A percentile compares a stretch with the other conserved stretches of the same genome.
Evolutionary conservation across 2,113 vertebrate genomes (phyloP).

Genomic region (Phyllostomus hastatus): DNA sequence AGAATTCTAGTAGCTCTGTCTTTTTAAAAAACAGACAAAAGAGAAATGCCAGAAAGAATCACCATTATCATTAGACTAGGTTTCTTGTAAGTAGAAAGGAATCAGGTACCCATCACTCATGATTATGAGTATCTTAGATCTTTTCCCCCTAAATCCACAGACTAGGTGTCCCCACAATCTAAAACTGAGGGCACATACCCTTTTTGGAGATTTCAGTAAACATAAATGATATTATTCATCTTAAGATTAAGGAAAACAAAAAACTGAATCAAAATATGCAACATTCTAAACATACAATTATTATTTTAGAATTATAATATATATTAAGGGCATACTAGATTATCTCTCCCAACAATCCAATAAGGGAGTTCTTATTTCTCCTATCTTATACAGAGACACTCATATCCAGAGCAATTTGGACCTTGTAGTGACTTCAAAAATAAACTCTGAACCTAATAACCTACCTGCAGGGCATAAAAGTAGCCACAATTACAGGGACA

Average conservation of each 20-base stretch:
- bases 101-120: neutral
- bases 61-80: neutral
- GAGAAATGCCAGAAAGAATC: neutral
- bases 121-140: neutral
- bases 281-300: neutral
- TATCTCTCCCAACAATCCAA: neutral
- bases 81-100: neutral
- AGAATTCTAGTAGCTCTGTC: neutral
- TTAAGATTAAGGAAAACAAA: neutral
- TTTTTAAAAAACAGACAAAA: neutral
- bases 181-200: neutral
- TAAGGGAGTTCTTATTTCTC: conserved; percentile 6
- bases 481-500: neutral
- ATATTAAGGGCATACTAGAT: neutral
- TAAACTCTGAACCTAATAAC: neutral
- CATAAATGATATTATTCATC: no score
- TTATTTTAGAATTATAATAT: neutral
- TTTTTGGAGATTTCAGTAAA: neutral
- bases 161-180: neutral
- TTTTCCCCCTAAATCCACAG: neutral
- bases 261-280: neutral
- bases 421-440: neutral
- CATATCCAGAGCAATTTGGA: neutral
- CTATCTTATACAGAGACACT: neutral
- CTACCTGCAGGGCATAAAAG: neutral